Evolutionary conservation across 2,797 vertebrate genomes (phyloP).

Genomic region (Hydrophis major): DNA sequence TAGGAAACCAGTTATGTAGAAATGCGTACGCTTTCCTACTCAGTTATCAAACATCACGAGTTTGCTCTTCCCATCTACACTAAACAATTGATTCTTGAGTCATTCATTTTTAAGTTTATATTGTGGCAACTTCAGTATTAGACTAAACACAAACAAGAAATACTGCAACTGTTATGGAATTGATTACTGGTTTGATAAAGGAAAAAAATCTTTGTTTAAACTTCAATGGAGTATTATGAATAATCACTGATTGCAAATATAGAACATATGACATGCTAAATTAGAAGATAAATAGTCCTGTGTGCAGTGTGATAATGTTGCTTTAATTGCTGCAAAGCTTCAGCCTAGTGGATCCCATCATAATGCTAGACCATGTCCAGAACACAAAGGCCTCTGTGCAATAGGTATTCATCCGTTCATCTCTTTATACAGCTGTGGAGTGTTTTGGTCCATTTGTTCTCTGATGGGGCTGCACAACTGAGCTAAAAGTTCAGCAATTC

Average conservation of each 20-base stretch:
- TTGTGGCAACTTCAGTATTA: constrained; percentile 62
- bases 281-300: constrained; percentile 83
- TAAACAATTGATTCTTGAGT: constrained; percentile 75
- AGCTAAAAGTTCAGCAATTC: constrained; percentile 89
- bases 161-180: constrained; percentile 70
- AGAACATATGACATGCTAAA: constrained; percentile 84
- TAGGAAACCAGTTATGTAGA: constrained; percentile 11
- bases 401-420: constrained; percentile 67
- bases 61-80: constrained; percentile 51
- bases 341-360: constrained; percentile 70
- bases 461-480: constrained; percentile 82
- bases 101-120: constrained; percentile 74
- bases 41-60: constrained; percentile 46
- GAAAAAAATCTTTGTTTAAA: constrained; percentile 77
- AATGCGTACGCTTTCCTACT: constrained; percentile 28
- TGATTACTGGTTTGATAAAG: constrained; percentile 76
- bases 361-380: constrained; percentile 79
- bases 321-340: constrained; percentile 80
- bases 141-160: constrained; percentile 58
- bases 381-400: constrained; percentile 89
- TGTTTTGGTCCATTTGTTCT: constrained; percentile 88
- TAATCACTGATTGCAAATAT: constrained; percentile 84
- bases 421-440: constrained; percentile 74
- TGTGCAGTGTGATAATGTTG: constrained; percentile 84
- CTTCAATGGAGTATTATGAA: constrained; percentile 78